Evolutionary conservation across 2,797 vertebrate species (phyloP).

Genomic region (Smutsia temminckii): DNA sequence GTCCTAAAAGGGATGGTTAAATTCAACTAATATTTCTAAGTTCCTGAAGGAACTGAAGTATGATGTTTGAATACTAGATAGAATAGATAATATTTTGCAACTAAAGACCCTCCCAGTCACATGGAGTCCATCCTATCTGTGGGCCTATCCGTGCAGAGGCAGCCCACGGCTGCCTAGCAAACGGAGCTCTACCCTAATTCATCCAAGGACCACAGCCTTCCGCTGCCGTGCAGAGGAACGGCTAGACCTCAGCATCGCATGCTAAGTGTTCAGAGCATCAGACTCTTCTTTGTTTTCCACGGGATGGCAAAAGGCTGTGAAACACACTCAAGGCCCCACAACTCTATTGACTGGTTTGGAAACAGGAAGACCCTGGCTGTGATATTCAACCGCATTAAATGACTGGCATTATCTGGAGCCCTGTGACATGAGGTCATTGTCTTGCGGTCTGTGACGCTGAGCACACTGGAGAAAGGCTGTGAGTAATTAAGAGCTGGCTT

Average conservation of each 20-base stretch:
- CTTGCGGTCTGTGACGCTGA: slow-evolving; percentile 72
- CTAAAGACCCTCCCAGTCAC: slow-evolving; percentile 7
- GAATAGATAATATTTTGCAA: slow-evolving; percentile 7
- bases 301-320: slow-evolving; percentile 78
- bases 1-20: slow-evolving; percentile 44
- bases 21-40: slow-evolving; percentile 47
- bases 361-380: slow-evolving; percentile 79
- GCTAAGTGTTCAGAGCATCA: slow-evolving; percentile 73
- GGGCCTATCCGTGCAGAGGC: background rate
- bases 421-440: slow-evolving; percentile 79
- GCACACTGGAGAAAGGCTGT: slow-evolving; percentile 62
- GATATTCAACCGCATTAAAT: slow-evolving; percentile 79
- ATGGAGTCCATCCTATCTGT: background rate
- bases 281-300: slow-evolving; percentile 77
- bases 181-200: background rate
- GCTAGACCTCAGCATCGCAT: slow-evolving; percentile 35
- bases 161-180: slow-evolving; percentile 32
- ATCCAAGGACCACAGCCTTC: background rate
- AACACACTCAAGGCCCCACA: slow-evolving; percentile 76
- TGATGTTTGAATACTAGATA: background rate
- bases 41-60: slow-evolving; percentile 23
- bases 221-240: background rate
- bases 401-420: slow-evolving; percentile 73
- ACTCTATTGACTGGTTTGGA: slow-evolving; percentile 79
- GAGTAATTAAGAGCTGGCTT: slow-evolving; percentile 70